Conservation (phyloP, 2,797 vertebrate species). For the Muraenolepis orangiensis region DNA sequence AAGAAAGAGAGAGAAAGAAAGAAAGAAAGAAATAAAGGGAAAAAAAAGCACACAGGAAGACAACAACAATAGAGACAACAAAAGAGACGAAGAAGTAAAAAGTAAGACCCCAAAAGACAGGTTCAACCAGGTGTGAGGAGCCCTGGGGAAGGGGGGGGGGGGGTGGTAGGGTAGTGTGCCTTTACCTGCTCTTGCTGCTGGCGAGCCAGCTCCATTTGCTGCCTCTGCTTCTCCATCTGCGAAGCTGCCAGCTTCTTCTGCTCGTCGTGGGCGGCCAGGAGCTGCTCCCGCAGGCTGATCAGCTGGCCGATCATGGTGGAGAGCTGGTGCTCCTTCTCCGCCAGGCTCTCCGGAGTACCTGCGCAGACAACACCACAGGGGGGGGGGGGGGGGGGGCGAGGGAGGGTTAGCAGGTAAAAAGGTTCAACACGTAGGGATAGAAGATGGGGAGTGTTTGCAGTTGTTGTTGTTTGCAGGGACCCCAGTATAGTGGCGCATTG, state of each 20-base stretch:
- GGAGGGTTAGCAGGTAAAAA: not conserved
- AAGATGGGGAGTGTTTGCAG: constrained; percentile 9
- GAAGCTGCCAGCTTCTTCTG: constrained; percentile 99
- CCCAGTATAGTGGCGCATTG: not conserved
- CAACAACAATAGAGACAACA: not conserved
- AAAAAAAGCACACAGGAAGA: not conserved
- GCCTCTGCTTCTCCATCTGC: constrained; percentile 98
- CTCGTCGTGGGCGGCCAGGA: constrained; percentile 95
- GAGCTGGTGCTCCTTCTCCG: constrained; percentile 98
- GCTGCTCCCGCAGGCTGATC: constrained; percentile 98
- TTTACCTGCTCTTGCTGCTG: constrained; percentile 98
- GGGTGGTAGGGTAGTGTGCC: not conserved
- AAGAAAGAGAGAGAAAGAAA: not conserved
- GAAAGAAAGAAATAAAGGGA: not conserved
- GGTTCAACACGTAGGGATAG: constrained; percentile 22
- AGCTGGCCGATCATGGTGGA: constrained; percentile 98
- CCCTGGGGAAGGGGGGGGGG: not conserved
- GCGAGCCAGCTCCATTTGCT: constrained; percentile 99
- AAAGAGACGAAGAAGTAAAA: not conserved
- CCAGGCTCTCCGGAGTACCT: constrained; percentile 98
- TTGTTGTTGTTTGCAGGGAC: too few species aligned
- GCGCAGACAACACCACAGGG: constrained; percentile 15
- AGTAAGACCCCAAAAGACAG: not conserved
- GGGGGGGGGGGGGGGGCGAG: not conserved
- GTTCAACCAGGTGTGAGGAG: not conserved